Evolutionary conservation across 2,888 invertebrate species (phyloP).

Genomic region (Trichacis sp.): DNA sequence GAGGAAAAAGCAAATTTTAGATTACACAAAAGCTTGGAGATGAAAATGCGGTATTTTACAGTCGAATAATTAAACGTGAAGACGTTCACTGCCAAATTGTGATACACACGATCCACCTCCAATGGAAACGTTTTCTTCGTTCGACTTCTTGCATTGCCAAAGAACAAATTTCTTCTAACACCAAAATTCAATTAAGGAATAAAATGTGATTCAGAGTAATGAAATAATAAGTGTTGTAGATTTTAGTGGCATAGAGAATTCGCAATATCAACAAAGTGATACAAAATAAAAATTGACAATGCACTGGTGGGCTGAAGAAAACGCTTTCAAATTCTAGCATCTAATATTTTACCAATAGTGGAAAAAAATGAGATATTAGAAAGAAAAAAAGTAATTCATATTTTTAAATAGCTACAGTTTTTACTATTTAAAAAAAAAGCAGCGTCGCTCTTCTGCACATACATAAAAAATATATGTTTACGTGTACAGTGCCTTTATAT

Average conservation of each 20-base stretch:
- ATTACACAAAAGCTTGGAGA: too few relatives aligned
- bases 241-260: constrained; percentile 14
- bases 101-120: constrained; percentile 63
- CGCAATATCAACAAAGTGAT: constrained; percentile 21
- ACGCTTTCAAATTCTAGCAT: constrained; percentile 54
- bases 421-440: constrained; percentile 49
- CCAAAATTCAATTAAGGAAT: too few relatives aligned
- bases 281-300: constrained; percentile 25
- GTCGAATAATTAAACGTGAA: constrained; percentile 54
- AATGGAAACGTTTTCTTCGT: constrained; percentile 52
- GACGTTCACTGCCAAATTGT: constrained; percentile 69
- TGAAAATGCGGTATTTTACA: constrained; percentile 34
- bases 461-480: constrained; percentile 51
- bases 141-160: constrained; percentile 26
- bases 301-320: constrained; percentile 54
- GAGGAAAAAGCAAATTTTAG: too few relatives aligned
- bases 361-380: constrained; percentile 8
- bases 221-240: constrained; percentile 1
- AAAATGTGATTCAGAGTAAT: constrained; percentile 15
- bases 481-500: constrained; percentile 68
- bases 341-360: constrained; percentile 49
- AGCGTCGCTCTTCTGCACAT: constrained; percentile 51
- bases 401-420: constrained; percentile 48
- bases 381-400: constrained; percentile 40
- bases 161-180: too few relatives aligned